phyloP scores from a whole-genome alignment of 1,140 invertebrate genomes.

The Trichonephila inaurata region DNA sequence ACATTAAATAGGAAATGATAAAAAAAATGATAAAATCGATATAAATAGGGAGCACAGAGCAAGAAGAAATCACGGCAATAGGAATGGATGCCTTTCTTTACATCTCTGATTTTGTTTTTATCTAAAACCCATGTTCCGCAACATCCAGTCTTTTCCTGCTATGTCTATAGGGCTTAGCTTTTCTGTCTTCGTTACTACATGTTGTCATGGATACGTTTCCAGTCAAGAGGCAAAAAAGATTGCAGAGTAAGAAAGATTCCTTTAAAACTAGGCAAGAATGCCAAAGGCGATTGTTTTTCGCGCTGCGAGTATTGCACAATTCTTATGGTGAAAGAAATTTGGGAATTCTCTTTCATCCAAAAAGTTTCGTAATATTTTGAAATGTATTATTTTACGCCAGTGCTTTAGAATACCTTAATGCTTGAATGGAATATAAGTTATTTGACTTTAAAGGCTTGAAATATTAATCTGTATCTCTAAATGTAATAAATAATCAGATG shows the following conservation, averaged over 20 bases:
- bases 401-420: neutral
- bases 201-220: constrained; percentile 33
- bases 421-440: neutral
- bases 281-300: constrained; percentile 35
- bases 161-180: constrained; percentile 13
- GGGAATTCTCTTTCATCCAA: neutral
- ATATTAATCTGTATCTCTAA: too few species aligned
- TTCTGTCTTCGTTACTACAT: neutral
- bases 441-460: neutral
- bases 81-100: neutral
- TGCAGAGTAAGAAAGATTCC: neutral
- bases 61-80: neutral
- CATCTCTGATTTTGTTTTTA: neutral
- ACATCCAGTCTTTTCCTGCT: neutral
- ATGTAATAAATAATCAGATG: too few species aligned
- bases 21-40: neutral
- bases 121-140: neutral
- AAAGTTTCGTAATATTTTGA: neutral
- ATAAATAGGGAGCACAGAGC: neutral
- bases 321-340: neutral
- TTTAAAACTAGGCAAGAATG: constrained; percentile 34
- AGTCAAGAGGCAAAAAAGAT: constrained; percentile 7
- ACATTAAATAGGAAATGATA: neutral
- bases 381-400: neutral
- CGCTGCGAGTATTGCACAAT: neutral